Evolutionary conservation across 2,113 vertebrate genomes (phyloP).

Genomic region (Jaculus jaculus): DNA sequence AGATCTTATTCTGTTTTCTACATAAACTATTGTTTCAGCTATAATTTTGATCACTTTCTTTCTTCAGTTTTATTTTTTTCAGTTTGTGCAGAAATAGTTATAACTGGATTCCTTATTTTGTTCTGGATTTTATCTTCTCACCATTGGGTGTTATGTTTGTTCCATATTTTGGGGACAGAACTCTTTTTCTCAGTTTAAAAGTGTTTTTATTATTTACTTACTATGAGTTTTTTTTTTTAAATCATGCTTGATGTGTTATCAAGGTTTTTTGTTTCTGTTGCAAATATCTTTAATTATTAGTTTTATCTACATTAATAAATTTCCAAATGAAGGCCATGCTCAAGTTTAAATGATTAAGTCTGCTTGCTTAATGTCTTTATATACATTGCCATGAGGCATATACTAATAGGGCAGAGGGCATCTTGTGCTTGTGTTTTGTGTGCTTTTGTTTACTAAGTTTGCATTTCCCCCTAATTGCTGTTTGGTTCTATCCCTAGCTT

Average conservation of each 20-base stretch:
- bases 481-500: neutral
- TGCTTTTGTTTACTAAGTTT: neutral
- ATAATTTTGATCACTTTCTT: neutral
- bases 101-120: neutral
- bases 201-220: neutral
- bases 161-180: neutral
- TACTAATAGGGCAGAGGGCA: neutral
- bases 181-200: neutral
- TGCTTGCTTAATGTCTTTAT: neutral
- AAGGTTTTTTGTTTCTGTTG: neutral
- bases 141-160: neutral
- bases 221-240: neutral
- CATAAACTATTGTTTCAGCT: neutral
- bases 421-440: neutral
- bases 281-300: neutral
- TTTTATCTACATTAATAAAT: neutral
- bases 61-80: neutral
- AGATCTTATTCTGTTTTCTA: neutral
- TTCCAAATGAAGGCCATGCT: neutral
- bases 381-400: neutral
- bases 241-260: neutral
- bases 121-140: neutral
- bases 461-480: neutral
- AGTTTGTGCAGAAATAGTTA: neutral
- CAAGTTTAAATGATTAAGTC: conserved; percentile 22